Evolutionary conservation across 2,888 invertebrate species (phyloP).

Genomic region (Ormyrus rosae): DNA sequence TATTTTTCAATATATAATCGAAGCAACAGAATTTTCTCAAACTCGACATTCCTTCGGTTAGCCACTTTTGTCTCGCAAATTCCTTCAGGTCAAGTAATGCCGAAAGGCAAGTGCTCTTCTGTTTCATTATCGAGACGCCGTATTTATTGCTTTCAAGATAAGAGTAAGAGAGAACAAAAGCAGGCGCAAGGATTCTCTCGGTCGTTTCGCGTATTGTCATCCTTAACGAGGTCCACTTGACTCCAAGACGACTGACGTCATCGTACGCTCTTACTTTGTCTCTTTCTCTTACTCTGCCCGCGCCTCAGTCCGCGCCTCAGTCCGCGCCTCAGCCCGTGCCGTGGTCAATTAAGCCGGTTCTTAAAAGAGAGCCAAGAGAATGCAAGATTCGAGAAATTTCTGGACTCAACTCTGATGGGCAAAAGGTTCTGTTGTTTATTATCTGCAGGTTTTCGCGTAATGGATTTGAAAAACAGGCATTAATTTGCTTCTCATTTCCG

Average conservation of each 20-base stretch:
- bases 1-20: too few species aligned
- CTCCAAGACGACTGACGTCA: slow-evolving; percentile 65
- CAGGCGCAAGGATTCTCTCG: slow-evolving; percentile 9
- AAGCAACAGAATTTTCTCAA: too few species aligned
- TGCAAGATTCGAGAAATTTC: neutral
- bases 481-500: too few species aligned
- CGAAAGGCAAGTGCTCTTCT: neutral
- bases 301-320: too few species aligned
- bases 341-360: slow-evolving; percentile 53
- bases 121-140: neutral
- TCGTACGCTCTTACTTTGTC: slow-evolving; percentile 32
- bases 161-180: neutral
- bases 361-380: slow-evolving; percentile 16
- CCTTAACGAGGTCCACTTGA: slow-evolving; percentile 65
- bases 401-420: too few species aligned
- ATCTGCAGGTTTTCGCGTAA: too few species aligned
- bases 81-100: too few species aligned
- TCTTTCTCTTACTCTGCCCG: slow-evolving; percentile 24
- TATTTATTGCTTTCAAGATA: slow-evolving; percentile 5
- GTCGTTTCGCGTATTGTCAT: slow-evolving; percentile 60
- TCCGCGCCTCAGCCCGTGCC: too few species aligned
- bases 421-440: too few species aligned
- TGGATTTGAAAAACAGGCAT: too few species aligned
- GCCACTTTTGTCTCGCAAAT: too few species aligned
- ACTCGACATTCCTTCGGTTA: too few species aligned